Percentiles rank a stretch among this genome's conserved stretches.
Conservation (phyloP, 53 echinoderm and acorn worm species). For the Zoroaster sp. region DNA sequence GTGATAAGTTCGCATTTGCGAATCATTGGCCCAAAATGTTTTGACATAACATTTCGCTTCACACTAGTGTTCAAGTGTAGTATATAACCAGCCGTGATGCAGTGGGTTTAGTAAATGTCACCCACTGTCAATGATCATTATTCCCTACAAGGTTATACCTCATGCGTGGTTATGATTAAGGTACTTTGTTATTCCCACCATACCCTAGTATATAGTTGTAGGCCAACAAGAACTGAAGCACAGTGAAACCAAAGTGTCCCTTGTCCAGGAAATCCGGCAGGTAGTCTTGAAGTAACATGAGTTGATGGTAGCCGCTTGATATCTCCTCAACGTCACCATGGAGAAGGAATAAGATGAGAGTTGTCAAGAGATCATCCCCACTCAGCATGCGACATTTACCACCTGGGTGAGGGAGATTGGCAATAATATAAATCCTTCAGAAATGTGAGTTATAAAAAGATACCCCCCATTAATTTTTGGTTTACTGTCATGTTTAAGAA, state of each 20-base stretch:
- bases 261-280: constrained; percentile 83
- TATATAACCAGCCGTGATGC: not conserved
- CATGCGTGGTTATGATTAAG: not conserved
- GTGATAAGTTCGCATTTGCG: too few relatives aligned
- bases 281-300: constrained; percentile 75
- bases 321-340: constrained; percentile 75
- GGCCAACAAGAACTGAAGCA: constrained; percentile 76
- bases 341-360: constrained; percentile 82
- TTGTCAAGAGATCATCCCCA: constrained; percentile 80
- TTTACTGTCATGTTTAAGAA: too few relatives aligned
- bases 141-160: too few relatives aligned
- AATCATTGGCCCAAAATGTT: not conserved
- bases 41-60: not conserved
- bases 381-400: constrained; percentile 77
- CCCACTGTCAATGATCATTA: not conserved
- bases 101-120: not conserved
- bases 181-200: not conserved
- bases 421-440: too few relatives aligned
- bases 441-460: too few relatives aligned
- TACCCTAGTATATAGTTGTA: constrained; percentile 45
- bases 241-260: constrained; percentile 77
- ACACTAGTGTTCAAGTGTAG: too few relatives aligned
- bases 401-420: too few relatives aligned
- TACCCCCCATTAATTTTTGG: too few relatives aligned
- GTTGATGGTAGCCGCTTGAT: constrained; percentile 67